Evolutionary conservation across 2,113 vertebrate species (phyloP).

Genomic region (Beaufortia kweichowensis): DNA sequence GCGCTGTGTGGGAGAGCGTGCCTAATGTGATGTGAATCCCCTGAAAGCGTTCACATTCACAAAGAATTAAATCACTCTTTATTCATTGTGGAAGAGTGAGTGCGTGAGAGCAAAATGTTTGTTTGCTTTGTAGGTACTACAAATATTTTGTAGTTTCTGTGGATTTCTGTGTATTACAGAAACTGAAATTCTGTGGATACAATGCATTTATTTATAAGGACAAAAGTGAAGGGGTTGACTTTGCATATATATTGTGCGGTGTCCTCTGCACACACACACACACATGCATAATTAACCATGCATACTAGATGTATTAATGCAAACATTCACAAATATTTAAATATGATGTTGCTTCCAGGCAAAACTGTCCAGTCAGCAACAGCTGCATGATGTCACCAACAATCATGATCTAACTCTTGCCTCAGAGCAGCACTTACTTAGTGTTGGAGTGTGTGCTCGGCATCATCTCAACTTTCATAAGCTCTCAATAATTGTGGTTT

Average conservation of each 20-base stretch:
- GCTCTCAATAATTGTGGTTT: neutral
- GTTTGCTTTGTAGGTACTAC: too few species aligned
- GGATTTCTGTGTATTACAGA: neutral
- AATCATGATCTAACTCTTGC: conserved; percentile 41
- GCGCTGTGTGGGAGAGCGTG: conserved; percentile 25
- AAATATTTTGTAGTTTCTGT: too few species aligned
- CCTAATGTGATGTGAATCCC: conserved; percentile 44
- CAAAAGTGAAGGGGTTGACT: conserved; percentile 8
- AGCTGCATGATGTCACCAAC: conserved; percentile 43
- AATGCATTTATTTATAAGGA: neutral
- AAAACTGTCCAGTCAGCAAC: conserved; percentile 31
- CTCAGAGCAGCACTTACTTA: conserved; percentile 21
- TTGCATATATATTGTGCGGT: neutral
- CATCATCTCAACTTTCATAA: too few species aligned
- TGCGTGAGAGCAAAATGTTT: too few species aligned
- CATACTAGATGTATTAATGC: conserved; percentile 32
- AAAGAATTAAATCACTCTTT: conserved; percentile 36
- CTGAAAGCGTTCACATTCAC: conserved; percentile 41
- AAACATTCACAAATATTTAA: conserved; percentile 42
- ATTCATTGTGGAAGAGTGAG: conserved; percentile 9
- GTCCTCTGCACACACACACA: conserved; percentile 39
- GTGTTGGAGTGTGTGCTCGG: neutral
- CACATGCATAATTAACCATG: conserved; percentile 40
- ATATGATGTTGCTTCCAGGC: conserved; percentile 32
- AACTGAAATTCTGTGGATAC: neutral